Percentiles rank a stretch among this genome's conserved stretches.
Evolutionary conservation across 64 coral and sea anemone species (phyloP).

Genomic region (Acropora tenuis): DNA sequence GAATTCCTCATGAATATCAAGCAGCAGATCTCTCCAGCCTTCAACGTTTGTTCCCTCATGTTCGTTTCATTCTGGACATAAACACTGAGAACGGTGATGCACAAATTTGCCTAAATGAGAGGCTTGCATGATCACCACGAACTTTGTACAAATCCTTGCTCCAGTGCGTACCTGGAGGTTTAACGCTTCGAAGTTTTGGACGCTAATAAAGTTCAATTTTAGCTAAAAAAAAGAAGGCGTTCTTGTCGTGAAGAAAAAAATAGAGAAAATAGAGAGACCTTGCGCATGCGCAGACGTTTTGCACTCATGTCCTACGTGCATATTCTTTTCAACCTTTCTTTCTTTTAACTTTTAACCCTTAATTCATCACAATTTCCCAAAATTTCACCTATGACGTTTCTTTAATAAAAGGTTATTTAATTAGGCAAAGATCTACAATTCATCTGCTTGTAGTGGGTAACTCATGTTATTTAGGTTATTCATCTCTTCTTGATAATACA

Average conservation of each 20-base stretch:
- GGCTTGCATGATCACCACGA: background rate
- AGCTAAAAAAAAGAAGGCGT: background rate
- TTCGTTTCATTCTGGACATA: constrained; percentile 14
- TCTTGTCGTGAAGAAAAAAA: background rate
- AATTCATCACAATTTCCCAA: no score
- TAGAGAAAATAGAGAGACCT: background rate
- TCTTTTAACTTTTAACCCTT: background rate
- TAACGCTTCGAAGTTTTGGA: constrained; percentile 1
- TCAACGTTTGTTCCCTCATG: constrained; percentile 6
- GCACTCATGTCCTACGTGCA: background rate
- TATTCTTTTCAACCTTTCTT: no score
- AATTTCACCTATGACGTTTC: no score
- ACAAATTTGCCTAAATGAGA: background rate
- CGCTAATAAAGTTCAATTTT: constrained; percentile 9
- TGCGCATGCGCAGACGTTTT: no score
- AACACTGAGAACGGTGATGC: constrained; percentile 2
- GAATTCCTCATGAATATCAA: background rate
- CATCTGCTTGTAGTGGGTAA: no score
- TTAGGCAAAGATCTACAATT: no score
- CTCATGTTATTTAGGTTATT: no score
- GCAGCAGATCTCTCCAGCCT: background rate
- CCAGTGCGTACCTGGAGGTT: constrained; percentile 8
- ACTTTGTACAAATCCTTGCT: background rate
- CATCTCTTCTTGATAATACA: no score
- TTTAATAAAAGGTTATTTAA: no score